These are phyloP conservation scores for Calyptomena viridis DNA, from an alignment of 2,113 vertebrate genomes.

Conservation along the genomic window DNA sequence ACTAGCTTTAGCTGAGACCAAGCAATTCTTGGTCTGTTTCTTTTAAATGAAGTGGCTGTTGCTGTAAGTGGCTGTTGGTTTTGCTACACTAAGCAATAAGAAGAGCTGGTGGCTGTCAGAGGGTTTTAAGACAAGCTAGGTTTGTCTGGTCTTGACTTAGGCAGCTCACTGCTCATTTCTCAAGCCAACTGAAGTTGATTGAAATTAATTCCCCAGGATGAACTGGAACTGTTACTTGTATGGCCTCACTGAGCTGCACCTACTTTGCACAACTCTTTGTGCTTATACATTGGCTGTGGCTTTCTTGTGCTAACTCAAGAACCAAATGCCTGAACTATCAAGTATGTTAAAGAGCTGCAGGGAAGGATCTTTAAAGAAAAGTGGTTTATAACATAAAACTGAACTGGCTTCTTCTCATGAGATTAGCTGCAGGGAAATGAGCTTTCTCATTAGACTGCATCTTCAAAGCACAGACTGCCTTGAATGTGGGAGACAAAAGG, in stretches of 20 bases:
- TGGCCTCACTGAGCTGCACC: background rate
- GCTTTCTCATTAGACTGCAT: background rate
- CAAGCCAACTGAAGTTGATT: background rate
- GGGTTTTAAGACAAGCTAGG: background rate
- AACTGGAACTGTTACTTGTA: background rate
- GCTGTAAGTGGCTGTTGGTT: background rate
- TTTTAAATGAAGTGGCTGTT: background rate
- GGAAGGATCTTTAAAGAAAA: background rate
- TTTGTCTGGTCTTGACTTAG: background rate
- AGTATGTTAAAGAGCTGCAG: constrained; percentile 6
- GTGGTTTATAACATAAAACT: background rate
- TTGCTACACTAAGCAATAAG: background rate
- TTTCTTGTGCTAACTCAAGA: background rate
- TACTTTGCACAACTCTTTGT: background rate
- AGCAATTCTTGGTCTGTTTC: background rate
- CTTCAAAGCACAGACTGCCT: background rate
- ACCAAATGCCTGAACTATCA: background rate
- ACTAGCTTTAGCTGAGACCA: background rate
- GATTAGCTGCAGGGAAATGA: background rate
- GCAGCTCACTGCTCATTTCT: background rate
- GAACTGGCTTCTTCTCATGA: background rate
- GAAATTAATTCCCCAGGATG: background rate
- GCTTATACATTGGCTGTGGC: background rate
- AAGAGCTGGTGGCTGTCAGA: background rate
- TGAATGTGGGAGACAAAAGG: background rate